Evolutionary conservation across 2,797 vertebrate species (phyloP), one percentile per base, ranked within the genome.

Genomic region (Danio jaintianensis): DNA sequence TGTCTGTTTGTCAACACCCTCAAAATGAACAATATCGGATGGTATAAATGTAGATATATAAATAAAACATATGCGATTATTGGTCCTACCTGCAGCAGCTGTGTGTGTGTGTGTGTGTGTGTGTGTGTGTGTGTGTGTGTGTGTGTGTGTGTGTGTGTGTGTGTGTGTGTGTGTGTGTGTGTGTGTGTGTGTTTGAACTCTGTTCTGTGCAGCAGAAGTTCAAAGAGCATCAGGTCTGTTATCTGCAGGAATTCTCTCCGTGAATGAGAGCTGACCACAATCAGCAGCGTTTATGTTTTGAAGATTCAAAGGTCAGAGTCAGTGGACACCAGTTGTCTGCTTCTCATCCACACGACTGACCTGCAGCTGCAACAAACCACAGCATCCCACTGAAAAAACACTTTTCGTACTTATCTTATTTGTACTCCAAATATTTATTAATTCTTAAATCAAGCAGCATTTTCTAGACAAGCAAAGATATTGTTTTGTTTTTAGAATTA

Each of bases 161-260:
- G 29, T 3, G 29, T 29, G 29, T 3, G 29, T 29, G 29, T 3
- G 29, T 29, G 29, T 3, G 29, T 29, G 29, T 3, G 29, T 29
- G 29, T 3, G 29, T 29, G 38, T 42, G 64, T 82, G 43, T 58
- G 29, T 59, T 16, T 50, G 70, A 83, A 70, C 75, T 75, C 56
- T 75, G 75, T 50, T 66, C 72, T 18, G 55, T 22, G 50, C 48
- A 61, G 40, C 68, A 62, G 55, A 50, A 40, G 79, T 68, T 80
- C 80, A 85, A 82, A 82, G 80, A 82, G 45, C 80, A 36, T 43
- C 52, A 29, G 63, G 56, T 56, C 38, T 55, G 52, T 79, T 83
- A 83, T 83, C 81, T 79, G 63, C 2, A 56, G 29, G 38, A 69
- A 38, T 40, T 13, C 45, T 38, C 16, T 61, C 56, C 6, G 16